Conservation (phyloP, 2,113 vertebrate species). For the Lepidothrix coronata region DNA sequence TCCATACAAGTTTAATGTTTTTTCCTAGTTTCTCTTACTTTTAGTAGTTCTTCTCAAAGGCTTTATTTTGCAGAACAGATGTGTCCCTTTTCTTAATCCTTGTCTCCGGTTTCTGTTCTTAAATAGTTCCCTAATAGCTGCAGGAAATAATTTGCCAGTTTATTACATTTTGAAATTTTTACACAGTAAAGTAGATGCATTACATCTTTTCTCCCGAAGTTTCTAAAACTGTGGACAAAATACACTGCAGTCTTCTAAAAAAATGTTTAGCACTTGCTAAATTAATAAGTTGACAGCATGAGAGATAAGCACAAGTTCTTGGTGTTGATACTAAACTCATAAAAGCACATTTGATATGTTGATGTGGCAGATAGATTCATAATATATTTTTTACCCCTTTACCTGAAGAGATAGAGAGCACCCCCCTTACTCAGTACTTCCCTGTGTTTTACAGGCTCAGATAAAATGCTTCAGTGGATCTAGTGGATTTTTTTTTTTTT, state of each 20-base stretch:
- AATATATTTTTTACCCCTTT: background rate
- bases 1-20: background rate
- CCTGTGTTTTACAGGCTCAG: background rate
- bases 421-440: fast-evolving
- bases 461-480: background rate
- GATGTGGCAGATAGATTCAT: background rate
- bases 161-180: background rate
- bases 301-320: background rate
- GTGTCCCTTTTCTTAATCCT: background rate
- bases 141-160: background rate
- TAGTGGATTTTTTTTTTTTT: background rate
- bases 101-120: background rate
- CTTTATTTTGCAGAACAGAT: conserved; percentile 19
- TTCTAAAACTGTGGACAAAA: background rate
- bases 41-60: background rate
- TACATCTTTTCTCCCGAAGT: background rate
- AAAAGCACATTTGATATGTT: background rate
- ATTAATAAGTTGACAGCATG: background rate
- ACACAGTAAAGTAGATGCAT: background rate
- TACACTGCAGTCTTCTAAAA: background rate
- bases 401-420: background rate
- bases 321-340: background rate
- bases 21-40: conserved; percentile 5
- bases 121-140: background rate
- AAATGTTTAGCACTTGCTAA: background rate